Evolutionary conservation across 2,888 invertebrate genomes (phyloP), one percentile per base, ranked within the genome.

Genomic region (Drosophila neotestacea): DNA sequence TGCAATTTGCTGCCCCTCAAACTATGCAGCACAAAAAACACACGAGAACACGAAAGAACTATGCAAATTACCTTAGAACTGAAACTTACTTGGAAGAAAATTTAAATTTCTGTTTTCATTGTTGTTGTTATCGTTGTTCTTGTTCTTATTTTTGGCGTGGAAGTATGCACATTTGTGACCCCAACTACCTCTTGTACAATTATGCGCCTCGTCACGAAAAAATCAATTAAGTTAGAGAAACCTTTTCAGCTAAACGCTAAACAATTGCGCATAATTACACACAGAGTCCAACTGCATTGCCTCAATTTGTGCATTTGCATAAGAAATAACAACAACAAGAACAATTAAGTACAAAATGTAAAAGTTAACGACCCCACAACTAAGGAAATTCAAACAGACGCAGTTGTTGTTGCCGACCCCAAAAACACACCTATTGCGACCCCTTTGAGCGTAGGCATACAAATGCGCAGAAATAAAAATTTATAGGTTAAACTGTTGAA

Each of bases 191-290:
- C 56, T 46, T 39, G 54, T 44, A 58, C 76, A 72, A 75, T 75
- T 70, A 71, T 60, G 70, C 64, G 70, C 61, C 55, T 65, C 67
- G 66, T 51, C 72, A 67, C 68, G 70, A 79, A 82, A 85, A 89
- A 89, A 86, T 86, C 86, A 86, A 86, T 86, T 86, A 86, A 83
- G 83, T 78, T 69, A 61, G 70, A 58, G 72, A 73, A 86, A 85
- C 73, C 77, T 74, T 79, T 68, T 46, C 63, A 86, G 85, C 87
- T 89, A 79, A 88, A 83, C 81, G 75, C 84, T 84, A 86, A 89
- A 80, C 90, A 89, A 86, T 89, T 89, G 90, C 86, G 90, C 86
- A 86, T 86, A 86, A 86, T 86, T 85, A 89, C 61, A 66, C 68
- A 42, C 66, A 52, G 52, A 64, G 56, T 39, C 36, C 52, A 58